These are phyloP conservation scores for Australoheros scitulus DNA, from an alignment of 2,113 vertebrate genomes.

Conservation along the genomic window DNA sequence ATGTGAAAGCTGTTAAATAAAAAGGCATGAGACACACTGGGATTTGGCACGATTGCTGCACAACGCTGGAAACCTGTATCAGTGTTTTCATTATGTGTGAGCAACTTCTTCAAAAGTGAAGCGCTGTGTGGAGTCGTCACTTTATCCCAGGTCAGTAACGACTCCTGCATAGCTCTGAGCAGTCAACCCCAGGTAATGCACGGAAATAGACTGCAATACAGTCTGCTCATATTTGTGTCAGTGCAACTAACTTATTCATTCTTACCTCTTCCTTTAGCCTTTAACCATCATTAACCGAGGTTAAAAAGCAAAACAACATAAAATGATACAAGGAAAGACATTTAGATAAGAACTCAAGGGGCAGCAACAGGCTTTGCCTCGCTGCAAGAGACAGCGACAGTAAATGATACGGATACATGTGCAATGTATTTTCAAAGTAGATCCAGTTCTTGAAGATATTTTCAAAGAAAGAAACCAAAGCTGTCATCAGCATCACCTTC, in stretches of 20 bases:
- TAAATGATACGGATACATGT: background rate
- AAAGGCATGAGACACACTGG: background rate
- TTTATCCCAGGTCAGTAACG: conserved; percentile 52
- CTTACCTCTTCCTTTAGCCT: background rate
- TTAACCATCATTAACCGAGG: background rate
- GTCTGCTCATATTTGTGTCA: conserved; percentile 2
- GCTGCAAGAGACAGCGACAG: background rate
- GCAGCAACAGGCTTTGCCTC: conserved; percentile 3
- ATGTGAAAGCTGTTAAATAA: background rate
- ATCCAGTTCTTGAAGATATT: background rate
- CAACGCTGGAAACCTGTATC: conserved; percentile 12
- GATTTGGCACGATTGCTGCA: conserved; percentile 21
- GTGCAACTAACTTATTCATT: background rate
- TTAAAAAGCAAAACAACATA: background rate
- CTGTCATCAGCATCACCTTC: background rate
- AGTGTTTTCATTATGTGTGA: too few relatives aligned
- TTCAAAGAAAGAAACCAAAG: background rate
- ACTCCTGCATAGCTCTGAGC: conserved; percentile 42
- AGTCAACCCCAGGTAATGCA: conserved; percentile 22
- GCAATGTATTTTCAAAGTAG: background rate
- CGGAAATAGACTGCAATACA: background rate
- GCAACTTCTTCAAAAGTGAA: background rate
- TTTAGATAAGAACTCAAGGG: too few relatives aligned
- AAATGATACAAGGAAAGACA: too few relatives aligned
- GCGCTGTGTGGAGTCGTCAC: conserved; percentile 25